Evolutionary conservation across 2,797 vertebrate genomes (phyloP), one percentile per base, ranked within the genome.

Genomic region (Poliocrania exsul): DNA sequence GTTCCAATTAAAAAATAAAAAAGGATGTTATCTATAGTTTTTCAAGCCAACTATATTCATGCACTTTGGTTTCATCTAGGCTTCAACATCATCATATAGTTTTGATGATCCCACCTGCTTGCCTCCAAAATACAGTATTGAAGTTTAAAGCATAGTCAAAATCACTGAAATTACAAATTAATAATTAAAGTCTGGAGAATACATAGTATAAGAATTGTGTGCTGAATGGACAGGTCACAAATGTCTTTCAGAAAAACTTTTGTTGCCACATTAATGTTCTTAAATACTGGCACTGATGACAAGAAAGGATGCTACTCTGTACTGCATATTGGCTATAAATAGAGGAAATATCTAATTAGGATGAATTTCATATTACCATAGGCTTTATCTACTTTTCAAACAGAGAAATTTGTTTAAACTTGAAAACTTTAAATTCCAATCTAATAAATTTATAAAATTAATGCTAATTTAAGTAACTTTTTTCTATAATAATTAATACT

Each of bases 291-390:
- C 37, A 71, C 2, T 44, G 14, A 75, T 35, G 6, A 12, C 35
- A 47, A 25, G 25, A 69, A 31, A 90, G 19, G 35, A 28, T 4
- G 2, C 31, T 65, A 72, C 0, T 49, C 6, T 31, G 49, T 14
- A 35, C 20, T 35, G 37, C 1, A 0, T 11, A 65, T 2, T 7
- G 13, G 33, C 10, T 60, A n/a, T 8, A 37, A 69, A 51, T 47
- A 44, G 72, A 75, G 33, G 46, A 53, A 56, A 57, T 57, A 49
- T 10, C 42, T 64, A 67, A 65, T 23, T 17, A 58, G 17, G n/a
- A 50, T 57, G 9, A 31, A 18, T 67, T 88, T 64, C 19, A 4
- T 56, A 44, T 47, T 72, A 71, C 9, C 12, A 73, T 16, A 65
- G 33, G 4, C 5, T 42, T 49, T 69, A 44, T 4, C 16, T 19